Base-by-base conservation (phyloP, 2,888 invertebrate genomes). In the Drosophila buzzatii region DNA sequence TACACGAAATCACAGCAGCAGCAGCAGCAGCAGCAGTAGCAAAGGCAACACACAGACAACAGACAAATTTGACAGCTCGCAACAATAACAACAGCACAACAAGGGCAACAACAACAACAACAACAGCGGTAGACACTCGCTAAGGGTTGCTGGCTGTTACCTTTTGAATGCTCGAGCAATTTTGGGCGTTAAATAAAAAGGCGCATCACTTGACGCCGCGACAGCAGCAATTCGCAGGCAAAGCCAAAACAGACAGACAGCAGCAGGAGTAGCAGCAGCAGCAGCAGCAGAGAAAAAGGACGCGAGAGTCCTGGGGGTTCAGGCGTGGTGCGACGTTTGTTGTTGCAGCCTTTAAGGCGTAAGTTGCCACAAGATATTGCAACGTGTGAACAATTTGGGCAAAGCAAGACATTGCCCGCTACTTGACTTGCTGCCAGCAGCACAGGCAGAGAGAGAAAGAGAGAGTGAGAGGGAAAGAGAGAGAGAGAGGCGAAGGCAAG, bases 181-280 rank as follows among this genome's bases (percentile, higher is more conserved):
- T 77, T 80, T 49, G 70, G 69, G 79, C 68, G 80, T 76, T 70
- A 72, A 78, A 73, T 70, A 80, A 87, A 90, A 90, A 87, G 85
- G 87, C 74, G 64, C 87, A 80, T 89, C 90, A 90, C 90, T 89
- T 89, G 87, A 86, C 88, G 80, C 82, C 82, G 82, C 62, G 68
- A 42, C 52, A 58, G 37, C 35, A 45, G 14, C 37, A 18, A 20
- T 9, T 14, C 53, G 53, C 53, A 53, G 55, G 39, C 55, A 53
- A 14, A 53, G 53, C 37, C 53, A 23, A 18, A 23, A 18, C 51
- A 51, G 51, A 3, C 51, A 37, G 23, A 37, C 9, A n/a, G 39
- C 20, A n/a, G 31, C 49, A 27, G 27, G 27, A 27, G 27, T 27
- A 27, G 82, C 62, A 66, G 47, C 52, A 58, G 37, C 35, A 45